Evolutionary conservation across 2,888 invertebrate species (phyloP), one percentile per base, ranked within the genome.

Genomic region (Drosophila mayaguana): DNA sequence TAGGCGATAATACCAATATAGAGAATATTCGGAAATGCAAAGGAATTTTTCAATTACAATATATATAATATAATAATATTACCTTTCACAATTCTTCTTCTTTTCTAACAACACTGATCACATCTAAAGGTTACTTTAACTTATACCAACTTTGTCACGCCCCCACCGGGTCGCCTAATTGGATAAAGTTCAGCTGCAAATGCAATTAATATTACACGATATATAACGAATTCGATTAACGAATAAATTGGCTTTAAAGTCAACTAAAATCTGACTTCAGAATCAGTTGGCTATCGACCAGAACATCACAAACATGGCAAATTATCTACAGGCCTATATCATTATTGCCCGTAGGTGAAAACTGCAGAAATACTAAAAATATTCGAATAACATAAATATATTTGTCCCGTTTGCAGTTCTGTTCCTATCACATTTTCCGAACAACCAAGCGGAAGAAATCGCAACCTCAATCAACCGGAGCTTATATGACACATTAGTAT

Each of bases 291-390:
- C 34, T 36, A 11, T 9, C 6, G 11, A 36, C 18, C 4, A 8
- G 50, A 18, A 32, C 50, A 50, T 7, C 6, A 18, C n/a, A 32
- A 40, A 63, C n/a, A 63, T 63, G 63, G 45, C 14, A 8, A 48
- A 48, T 9, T 4, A 12, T 55, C n/a, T 36, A 18, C 25, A 20
- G 22, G 12, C 36, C n/a, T 40, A 1, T 38, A 2, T 46, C 8
- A 11, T 62, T n/a, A 16, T 63, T 38, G 12, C 32, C 40, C 28
- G 63, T 63, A 63, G 11, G 63, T 55, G 7, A 3, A 18, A 46
- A 5, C 28, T 28, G 3, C 16, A 5, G 0, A 3, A 12, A 40
- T 12, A 18, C 25, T 14, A 12, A 7, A 12, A 11, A 18, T 50
- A 48, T 12, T 22, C 8, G 5, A 51, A 14, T 48, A 3, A 18